Base-by-base conservation (phyloP, 1,140 invertebrate genomes). In the Amyelois transitella region DNA sequence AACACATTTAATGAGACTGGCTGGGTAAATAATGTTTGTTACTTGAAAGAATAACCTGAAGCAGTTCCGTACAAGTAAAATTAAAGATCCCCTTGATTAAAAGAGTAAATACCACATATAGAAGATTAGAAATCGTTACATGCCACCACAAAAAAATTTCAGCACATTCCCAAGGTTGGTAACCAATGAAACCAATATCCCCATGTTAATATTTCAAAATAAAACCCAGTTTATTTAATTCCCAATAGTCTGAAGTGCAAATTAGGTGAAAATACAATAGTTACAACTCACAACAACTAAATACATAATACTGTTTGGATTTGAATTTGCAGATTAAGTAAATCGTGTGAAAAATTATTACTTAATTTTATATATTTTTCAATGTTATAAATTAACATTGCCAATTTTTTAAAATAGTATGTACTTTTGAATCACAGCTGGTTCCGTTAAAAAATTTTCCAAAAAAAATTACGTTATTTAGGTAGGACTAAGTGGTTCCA, bases 131-230 rank as follows among this genome's bases (percentile, higher is more conserved):
- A 59, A 51, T 48, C 19, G 22, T 43, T 58, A 64, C 72, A 71
- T 71, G 68, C 68, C 66, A 74, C 65, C 66, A 74, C 69, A 71
- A 65, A 60, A 63, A 71, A 62, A 48, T 63, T 47, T 61, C 50
- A 71, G 65, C 65, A 63, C 71, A 73, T 68, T 70, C 60, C 60
- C 71, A 66, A 56, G 70, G 58, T 61, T 66, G 53, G 67, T 62
- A 62, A 63, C 71, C 65, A 73, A 68, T 63, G 68, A 67, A 21
- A 61, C 67, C 49, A 47, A 72, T 54, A 53, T 55, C 51, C 55
- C 49, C 20, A 53, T 24, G 12, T 43, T 51, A 51, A 24, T 51
- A 49, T 44, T 20, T 6, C 21, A 48, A 21, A 48, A 21, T 18
- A 48, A 21, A 57, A 45, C 43, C 49, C 49, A 57, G 28, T 50